Percentiles rank a stretch among this genome's conserved stretches.
Evolutionary conservation across 2,888 invertebrate genomes (phyloP).

Genomic region (Protonemura montana): DNA sequence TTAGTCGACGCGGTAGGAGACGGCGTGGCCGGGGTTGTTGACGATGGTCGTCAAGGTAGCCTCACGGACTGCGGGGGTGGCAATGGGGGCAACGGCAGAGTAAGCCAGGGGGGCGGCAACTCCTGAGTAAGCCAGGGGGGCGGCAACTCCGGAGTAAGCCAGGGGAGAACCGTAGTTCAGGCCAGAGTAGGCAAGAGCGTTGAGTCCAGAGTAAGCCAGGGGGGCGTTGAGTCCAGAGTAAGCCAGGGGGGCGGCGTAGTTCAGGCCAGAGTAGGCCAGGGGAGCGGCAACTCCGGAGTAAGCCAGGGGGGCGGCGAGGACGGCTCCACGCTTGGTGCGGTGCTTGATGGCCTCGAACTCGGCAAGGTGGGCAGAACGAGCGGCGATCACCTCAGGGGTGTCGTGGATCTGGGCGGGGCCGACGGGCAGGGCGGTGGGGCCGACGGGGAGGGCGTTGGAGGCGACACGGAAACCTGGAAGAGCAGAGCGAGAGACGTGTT

Average conservation of each 20-base stretch:
- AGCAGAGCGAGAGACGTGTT: background rate
- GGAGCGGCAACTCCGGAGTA: conserved; percentile 45
- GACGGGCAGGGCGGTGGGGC: conserved; percentile 46
- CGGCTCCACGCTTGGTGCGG: conserved; percentile 49
- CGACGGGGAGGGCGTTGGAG: conserved; percentile 55
- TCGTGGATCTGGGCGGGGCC: conserved; percentile 51
- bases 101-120: conserved; percentile 42
- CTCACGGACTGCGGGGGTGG: conserved; percentile 52
- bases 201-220: conserved; percentile 34
- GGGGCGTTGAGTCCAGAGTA: conserved; percentile 41
- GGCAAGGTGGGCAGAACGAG: conserved; percentile 51
- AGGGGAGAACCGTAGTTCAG: conserved; percentile 42
- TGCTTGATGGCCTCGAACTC: conserved; percentile 52
- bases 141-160: conserved; percentile 42
- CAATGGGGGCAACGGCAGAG: conserved; percentile 48
- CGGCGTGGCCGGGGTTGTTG: conserved; percentile 60
- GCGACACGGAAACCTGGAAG: conserved; percentile 54
- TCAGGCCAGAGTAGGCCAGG: conserved; percentile 40
- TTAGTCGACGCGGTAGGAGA: conserved; percentile 58
- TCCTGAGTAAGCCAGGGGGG: conserved; percentile 44
- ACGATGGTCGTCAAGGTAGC: conserved; percentile 57
- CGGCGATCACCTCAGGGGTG: conserved; percentile 53
- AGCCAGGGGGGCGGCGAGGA: conserved; percentile 43
- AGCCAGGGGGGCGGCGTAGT: conserved; percentile 33
- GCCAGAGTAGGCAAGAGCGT: conserved; percentile 42